phyloP scores from a whole-genome alignment of 2,888 invertebrate genomes.

The Drosophila sordidapex region DNA sequence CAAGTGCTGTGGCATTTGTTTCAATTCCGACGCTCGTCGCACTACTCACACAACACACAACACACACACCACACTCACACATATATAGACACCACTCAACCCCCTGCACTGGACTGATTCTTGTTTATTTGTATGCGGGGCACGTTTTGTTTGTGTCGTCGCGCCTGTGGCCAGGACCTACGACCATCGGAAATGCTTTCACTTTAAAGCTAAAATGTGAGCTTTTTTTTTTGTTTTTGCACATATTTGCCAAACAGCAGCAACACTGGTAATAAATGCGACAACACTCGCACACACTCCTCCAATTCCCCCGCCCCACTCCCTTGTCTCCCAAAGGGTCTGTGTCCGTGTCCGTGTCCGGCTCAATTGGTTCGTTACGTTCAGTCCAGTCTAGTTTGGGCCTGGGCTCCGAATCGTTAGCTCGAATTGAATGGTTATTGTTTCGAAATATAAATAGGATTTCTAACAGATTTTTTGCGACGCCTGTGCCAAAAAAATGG shows the following conservation, averaged over 20 bases:
- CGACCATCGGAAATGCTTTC: constrained; percentile 67
- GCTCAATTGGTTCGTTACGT: constrained; percentile 78
- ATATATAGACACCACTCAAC: neutral
- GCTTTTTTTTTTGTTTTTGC: constrained; percentile 47
- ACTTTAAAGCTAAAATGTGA: constrained; percentile 66
- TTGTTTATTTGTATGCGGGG: constrained; percentile 77
- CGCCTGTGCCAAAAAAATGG: constrained; percentile 11
- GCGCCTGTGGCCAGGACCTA: constrained; percentile 72
- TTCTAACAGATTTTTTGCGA: constrained; percentile 70
- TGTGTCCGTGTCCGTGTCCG: constrained; percentile 46
- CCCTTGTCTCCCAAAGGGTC: constrained; percentile 23
- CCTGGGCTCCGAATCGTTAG: constrained; percentile 69
- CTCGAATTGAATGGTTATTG: constrained; percentile 80
- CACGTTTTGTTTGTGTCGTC: constrained; percentile 81
- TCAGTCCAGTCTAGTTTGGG: constrained; percentile 27
- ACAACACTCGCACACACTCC: constrained; percentile 47
- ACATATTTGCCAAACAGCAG: constrained; percentile 60
- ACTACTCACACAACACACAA: constrained; percentile 26
- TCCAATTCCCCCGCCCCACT: neutral
- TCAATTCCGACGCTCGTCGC: constrained; percentile 61
- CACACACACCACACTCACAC: constrained; percentile 29
- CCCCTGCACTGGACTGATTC: constrained; percentile 28
- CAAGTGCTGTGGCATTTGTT: constrained; percentile 73
- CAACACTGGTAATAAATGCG: constrained; percentile 76
- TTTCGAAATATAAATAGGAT: constrained; percentile 80